Conservation (phyloP, 2,888 invertebrate species). For the Mycogona germanica region DNA sequence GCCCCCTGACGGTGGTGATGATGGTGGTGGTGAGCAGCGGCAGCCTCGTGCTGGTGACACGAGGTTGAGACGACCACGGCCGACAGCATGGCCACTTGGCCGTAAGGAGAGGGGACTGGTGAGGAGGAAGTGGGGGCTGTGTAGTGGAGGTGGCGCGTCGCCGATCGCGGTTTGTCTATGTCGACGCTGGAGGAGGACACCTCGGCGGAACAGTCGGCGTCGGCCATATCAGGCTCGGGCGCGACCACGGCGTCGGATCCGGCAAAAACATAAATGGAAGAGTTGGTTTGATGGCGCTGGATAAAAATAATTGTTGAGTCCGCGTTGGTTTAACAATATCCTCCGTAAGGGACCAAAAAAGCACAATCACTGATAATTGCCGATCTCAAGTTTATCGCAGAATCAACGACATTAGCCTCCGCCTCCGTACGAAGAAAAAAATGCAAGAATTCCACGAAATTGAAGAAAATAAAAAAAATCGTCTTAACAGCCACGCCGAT, state of each 20-base stretch:
- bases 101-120: not conserved
- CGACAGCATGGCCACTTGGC: too few relatives aligned
- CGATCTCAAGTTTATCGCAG: too few relatives aligned
- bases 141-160: not conserved
- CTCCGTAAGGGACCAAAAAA: too few relatives aligned
- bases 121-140: constrained; percentile 35
- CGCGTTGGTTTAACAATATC: not conserved
- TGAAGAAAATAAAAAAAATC: too few relatives aligned
- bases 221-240: constrained; percentile 22
- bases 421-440: too few relatives aligned
- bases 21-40: constrained; percentile 8
- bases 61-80: too few relatives aligned
- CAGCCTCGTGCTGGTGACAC: not conserved
- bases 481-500: too few relatives aligned
- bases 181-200: constrained; percentile 53
- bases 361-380: too few relatives aligned
- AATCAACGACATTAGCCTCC: too few relatives aligned
- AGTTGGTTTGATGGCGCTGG: not conserved
- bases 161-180: too few relatives aligned
- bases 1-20: not conserved
- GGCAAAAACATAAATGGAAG: not conserved
- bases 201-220: constrained; percentile 55
- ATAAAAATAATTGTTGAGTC: not conserved
- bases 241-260: not conserved
- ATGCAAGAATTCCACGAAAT: too few relatives aligned